phyloP scores from a whole-genome alignment of 1,140 invertebrate species.

The Dolichoris vasculosae region DNA sequence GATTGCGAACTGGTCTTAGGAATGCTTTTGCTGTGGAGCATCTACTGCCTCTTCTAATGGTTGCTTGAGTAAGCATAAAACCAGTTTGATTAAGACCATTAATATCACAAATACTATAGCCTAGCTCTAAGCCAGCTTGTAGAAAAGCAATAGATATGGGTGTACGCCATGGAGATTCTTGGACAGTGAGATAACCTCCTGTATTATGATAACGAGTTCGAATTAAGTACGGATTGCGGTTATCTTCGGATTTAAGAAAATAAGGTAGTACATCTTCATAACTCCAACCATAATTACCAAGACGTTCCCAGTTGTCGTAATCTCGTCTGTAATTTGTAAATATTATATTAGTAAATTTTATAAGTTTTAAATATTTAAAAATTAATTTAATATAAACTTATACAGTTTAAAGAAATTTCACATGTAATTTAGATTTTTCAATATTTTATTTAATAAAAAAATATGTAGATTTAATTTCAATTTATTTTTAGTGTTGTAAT shows the following conservation, averaged over 20 bases:
- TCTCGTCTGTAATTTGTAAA: slow-evolving; percentile 77
- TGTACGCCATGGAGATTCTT: slow-evolving; percentile 87
- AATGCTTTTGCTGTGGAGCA: slow-evolving; percentile 94
- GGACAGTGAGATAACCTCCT: slow-evolving; percentile 88
- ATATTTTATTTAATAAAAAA: too few relatives aligned
- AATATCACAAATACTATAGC: slow-evolving; percentile 86
- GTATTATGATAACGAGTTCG: slow-evolving; percentile 83
- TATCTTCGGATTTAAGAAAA: slow-evolving; percentile 92
- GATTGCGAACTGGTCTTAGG: slow-evolving; percentile 84
- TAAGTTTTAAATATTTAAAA: too few relatives aligned
- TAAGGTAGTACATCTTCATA: slow-evolving; percentile 91
- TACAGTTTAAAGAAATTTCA: too few relatives aligned
- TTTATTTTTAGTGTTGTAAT: too few relatives aligned
- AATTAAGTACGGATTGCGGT: slow-evolving; percentile 86
- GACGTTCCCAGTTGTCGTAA: slow-evolving; percentile 91
- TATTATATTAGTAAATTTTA: neutral
- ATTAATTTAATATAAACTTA: too few relatives aligned
- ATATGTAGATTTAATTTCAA: too few relatives aligned
- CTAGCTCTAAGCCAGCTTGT: slow-evolving; percentile 86
- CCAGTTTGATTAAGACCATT: slow-evolving; percentile 89
- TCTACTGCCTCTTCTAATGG: slow-evolving; percentile 87
- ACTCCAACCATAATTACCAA: slow-evolving; percentile 93
- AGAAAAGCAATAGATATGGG: slow-evolving; percentile 87
- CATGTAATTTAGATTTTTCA: too few relatives aligned
- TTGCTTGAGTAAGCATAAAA: slow-evolving; percentile 90